These are phyloP conservation scores for Dicrostonyx torquatus DNA, from an alignment of 2,797 vertebrate genomes.

Conservation along the genomic window DNA sequence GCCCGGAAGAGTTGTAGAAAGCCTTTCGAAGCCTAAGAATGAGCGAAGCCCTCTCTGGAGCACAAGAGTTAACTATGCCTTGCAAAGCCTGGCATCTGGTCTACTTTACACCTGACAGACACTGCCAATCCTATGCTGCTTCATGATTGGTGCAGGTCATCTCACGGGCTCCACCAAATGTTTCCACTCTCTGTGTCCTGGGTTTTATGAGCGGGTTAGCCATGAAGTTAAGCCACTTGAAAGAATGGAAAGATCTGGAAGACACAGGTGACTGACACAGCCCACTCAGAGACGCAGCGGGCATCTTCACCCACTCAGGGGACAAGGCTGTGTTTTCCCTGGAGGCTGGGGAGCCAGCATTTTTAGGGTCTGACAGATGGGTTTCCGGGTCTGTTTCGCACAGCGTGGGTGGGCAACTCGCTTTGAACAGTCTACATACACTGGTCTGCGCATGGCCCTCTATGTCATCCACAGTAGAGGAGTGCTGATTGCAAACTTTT, in stretches of 20 bases:
- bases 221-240: conserved; percentile 48
- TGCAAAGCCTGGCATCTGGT: conserved; percentile 14
- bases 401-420: conserved; percentile 84
- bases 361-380: conserved; percentile 54
- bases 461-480: conserved; percentile 96
- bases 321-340: not conserved
- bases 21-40: conserved; percentile 47
- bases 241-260: conserved; percentile 58
- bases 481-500: conserved; percentile 98
- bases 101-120: not conserved
- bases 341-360: conserved; percentile 1
- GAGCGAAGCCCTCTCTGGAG: not conserved
- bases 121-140: not conserved
- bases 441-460: conserved; percentile 95
- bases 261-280: conserved; percentile 7
- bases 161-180: conserved; percentile 21
- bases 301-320: not conserved
- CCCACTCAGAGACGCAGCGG: conserved; percentile 43
- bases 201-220: conserved; percentile 73
- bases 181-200: conserved; percentile 81
- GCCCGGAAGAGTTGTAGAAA: conserved; percentile 2
- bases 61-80: not conserved
- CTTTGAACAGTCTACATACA: conserved; percentile 92
- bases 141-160: not conserved
- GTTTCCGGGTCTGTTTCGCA: conserved; percentile 48